Conservation (phyloP, 2,113 vertebrate genomes). For the Callipepla californica region DNA sequence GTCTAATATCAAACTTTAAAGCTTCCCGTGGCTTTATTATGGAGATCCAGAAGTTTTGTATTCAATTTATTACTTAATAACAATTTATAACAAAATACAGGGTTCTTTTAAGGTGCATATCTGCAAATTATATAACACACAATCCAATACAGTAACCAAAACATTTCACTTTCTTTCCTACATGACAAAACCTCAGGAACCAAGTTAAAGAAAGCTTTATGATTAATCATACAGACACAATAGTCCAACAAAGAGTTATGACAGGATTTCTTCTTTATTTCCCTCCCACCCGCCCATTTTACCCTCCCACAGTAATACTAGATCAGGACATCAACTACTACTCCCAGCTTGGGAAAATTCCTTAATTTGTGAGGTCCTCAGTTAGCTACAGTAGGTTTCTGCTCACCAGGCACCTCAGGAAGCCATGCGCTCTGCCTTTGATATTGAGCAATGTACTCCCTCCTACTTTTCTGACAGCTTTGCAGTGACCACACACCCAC, state of each 20-base stretch:
- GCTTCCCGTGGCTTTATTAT: not conserved
- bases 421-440: not conserved
- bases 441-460: not conserved
- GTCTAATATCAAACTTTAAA: not conserved
- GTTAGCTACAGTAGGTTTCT: fast-evolving
- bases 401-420: not conserved
- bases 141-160: not conserved
- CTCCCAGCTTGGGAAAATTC: fast-evolving
- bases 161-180: not conserved
- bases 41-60: not conserved
- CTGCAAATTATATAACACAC: not conserved
- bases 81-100: not conserved
- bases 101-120: not conserved
- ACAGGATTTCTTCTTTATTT: not conserved
- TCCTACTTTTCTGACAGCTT: not conserved
- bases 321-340: not conserved
- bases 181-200: not conserved
- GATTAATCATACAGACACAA: not conserved
- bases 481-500: not conserved
- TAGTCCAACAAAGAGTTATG: not conserved
- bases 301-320: not conserved
- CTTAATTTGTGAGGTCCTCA: fast-evolving
- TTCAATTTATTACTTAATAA: not conserved
- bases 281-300: not conserved
- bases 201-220: not conserved